Conservation (phyloP, 2,113 vertebrate species). For the Trematocara marginatum region DNA sequence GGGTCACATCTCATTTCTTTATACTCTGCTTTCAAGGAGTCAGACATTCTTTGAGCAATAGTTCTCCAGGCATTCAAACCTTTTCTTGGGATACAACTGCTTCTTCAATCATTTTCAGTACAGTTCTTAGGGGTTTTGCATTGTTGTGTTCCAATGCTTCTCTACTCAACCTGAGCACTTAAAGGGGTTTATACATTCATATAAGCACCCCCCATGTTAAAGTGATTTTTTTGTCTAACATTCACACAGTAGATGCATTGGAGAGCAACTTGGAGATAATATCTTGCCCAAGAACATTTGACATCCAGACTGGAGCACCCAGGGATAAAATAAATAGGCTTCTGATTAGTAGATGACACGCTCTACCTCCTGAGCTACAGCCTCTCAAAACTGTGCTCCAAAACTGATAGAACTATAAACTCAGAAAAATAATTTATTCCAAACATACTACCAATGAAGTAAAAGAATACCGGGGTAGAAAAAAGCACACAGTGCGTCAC, state of each 20-base stretch:
- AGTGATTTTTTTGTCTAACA: background rate
- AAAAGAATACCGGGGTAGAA: fast-evolving
- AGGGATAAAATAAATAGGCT: background rate
- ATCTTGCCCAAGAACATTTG: background rate
- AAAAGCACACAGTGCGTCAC: background rate
- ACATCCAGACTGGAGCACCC: background rate
- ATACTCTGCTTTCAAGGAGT: background rate
- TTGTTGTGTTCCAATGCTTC: background rate
- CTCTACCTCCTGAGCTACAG: background rate
- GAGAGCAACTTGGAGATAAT: background rate
- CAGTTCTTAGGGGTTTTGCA: background rate
- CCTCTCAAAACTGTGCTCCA: background rate
- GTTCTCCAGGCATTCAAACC: background rate
- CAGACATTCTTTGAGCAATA: background rate
- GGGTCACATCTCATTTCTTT: background rate
- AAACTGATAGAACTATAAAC: background rate
- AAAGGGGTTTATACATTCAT: background rate
- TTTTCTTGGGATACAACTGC: background rate
- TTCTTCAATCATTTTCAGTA: background rate
- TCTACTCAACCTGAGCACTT: background rate
- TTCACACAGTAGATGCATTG: background rate
- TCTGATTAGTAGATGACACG: background rate
- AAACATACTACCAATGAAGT: background rate
- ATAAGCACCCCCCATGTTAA: background rate
- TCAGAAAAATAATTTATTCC: background rate